These are phyloP conservation scores for Zaprionus tsacasi DNA, from an alignment of 1,140 invertebrate species.

Conservation along the genomic window DNA sequence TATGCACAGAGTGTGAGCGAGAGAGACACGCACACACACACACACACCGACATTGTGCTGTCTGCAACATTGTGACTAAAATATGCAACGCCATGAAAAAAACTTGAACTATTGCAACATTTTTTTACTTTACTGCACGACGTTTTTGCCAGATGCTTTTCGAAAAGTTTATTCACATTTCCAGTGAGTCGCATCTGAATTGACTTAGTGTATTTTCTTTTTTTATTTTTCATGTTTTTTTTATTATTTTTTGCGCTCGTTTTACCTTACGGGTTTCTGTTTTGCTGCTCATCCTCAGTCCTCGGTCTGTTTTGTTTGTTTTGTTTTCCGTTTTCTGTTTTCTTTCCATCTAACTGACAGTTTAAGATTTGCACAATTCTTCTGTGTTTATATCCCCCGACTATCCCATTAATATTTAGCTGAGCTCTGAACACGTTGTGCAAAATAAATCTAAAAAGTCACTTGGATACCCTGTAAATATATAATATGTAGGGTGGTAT, in stretches of 20 bases:
- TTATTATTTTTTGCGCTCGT: neutral
- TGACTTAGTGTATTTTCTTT: slow-evolving; percentile 7
- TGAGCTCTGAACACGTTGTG: slow-evolving; percentile 47
- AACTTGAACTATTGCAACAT: slow-evolving; percentile 80
- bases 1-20: slow-evolving; percentile 8
- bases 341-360: slow-evolving; percentile 40
- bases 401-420: slow-evolving; percentile 64
- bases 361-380: slow-evolving; percentile 41
- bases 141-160: slow-evolving; percentile 52
- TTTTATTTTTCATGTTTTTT: neutral
- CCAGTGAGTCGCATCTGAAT: slow-evolving; percentile 62
- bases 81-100: slow-evolving; percentile 75
- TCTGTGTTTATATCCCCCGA: neutral
- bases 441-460: slow-evolving; percentile 48
- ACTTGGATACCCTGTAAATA: slow-evolving; percentile 10
- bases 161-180: slow-evolving; percentile 76
- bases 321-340: slow-evolving; percentile 18
- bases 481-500: too few relatives aligned
- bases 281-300: neutral
- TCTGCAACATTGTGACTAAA: slow-evolving; percentile 56
- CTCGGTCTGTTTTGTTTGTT: slow-evolving; percentile 31
- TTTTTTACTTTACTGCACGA: slow-evolving; percentile 44
- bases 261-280: slow-evolving; percentile 21
- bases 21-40: slow-evolving; percentile 21
- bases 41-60: slow-evolving; percentile 40